These are phyloP conservation scores for Sesamia nonagrioides DNA, from an alignment of 1,140 invertebrate genomes.

Conservation along the genomic window DNA sequence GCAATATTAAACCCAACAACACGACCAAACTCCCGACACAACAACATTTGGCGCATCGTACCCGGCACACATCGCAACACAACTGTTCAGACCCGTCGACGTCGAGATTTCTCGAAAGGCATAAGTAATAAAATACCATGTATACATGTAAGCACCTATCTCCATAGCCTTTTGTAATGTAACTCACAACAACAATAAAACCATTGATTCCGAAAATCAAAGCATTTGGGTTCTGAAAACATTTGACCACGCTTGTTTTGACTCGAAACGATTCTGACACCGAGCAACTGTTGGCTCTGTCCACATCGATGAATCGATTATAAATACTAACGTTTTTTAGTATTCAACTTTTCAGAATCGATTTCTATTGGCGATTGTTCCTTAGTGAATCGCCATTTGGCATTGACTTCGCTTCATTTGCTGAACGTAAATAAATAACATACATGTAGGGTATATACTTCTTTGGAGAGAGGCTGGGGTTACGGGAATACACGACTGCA, in stretches of 20 bases:
- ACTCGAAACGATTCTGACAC: neutral
- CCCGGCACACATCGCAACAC: too few species aligned
- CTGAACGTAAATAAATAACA: conserved; percentile 18
- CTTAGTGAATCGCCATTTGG: too few species aligned
- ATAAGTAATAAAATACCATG: too few species aligned
- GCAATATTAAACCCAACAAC: too few species aligned
- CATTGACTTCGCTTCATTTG: conserved; percentile 1
- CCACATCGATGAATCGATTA: neutral
- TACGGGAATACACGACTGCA: neutral
- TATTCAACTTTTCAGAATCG: conserved; percentile 1
- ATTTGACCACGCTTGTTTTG: neutral
- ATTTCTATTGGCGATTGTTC: conserved; percentile 30
- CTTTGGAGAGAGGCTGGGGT: neutral
- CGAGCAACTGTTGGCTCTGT: neutral
- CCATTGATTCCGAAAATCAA: too few species aligned
- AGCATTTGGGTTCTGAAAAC: neutral
- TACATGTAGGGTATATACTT: neutral
- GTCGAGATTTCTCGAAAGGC: too few species aligned
- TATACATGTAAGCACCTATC: too few species aligned
- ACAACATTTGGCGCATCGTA: too few species aligned
- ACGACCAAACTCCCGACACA: too few species aligned
- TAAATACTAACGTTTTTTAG: neutral
- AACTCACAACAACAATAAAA: too few species aligned
- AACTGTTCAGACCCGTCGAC: too few species aligned
- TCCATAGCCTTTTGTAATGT: too few species aligned